Conservation (phyloP, 2,113 vertebrate species). For the Calcarius ornatus region DNA sequence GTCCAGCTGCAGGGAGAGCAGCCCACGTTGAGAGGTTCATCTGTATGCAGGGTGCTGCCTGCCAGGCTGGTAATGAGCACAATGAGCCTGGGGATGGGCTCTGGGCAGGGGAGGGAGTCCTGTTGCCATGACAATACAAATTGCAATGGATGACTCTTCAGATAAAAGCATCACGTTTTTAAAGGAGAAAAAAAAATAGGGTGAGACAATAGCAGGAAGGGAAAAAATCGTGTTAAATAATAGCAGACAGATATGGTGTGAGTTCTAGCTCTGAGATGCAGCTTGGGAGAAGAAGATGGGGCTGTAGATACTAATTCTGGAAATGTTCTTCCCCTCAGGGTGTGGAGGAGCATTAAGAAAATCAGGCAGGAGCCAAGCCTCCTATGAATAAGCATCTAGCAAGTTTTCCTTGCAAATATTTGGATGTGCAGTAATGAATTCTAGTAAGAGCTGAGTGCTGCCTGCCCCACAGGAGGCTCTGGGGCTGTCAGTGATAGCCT, state of each 20-base stretch:
- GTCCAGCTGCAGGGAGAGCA: not conserved
- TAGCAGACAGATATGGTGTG: not conserved
- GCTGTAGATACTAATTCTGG: not conserved
- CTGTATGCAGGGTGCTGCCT: not conserved
- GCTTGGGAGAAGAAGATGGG: not conserved
- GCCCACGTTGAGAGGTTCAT: not conserved
- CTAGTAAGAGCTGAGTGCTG: slow-evolving; percentile 6
- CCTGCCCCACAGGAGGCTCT: not conserved
- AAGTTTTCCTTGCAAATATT: slow-evolving; percentile 34
- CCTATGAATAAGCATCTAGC: not conserved
- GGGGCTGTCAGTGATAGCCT: not conserved
- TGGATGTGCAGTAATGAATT: not conserved
- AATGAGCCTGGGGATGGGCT: not conserved
- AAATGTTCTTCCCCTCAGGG: not conserved
- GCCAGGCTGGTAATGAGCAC: not conserved
- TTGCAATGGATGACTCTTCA: not conserved
- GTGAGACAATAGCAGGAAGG: not conserved
- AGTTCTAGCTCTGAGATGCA: not conserved
- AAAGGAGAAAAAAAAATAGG: not conserved
- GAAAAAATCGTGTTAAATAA: not conserved
- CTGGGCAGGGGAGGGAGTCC: not conserved
- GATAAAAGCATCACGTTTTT: not conserved
- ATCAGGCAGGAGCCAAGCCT: not conserved
- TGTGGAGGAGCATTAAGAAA: not conserved
- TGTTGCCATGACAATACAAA: slow-evolving; percentile 29